These are phyloP conservation scores for Ploceus nigricollis DNA, from an alignment of 2,113 vertebrate genomes.

Conservation along the genomic window DNA sequence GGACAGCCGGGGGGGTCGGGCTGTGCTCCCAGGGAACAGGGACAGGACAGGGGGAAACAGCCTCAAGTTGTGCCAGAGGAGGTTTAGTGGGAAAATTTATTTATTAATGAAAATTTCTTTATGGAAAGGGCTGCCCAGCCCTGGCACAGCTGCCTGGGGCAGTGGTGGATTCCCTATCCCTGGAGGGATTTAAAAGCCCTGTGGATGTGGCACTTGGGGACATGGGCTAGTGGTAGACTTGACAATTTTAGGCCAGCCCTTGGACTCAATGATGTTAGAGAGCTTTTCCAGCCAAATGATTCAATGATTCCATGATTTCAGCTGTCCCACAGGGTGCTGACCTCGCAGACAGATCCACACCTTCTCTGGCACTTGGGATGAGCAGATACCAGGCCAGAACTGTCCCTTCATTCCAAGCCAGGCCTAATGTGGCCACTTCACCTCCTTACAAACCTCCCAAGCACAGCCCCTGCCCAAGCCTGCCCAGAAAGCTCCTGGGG, in stretches of 20 bases:
- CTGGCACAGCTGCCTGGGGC: not conserved
- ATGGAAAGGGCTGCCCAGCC: not conserved
- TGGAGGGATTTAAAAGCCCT: not conserved
- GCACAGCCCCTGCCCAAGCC: not conserved
- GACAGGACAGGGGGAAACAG: accelerated
- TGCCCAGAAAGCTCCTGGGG: not conserved
- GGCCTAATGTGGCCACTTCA: not conserved
- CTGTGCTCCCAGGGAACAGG: not conserved
- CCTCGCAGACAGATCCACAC: not conserved
- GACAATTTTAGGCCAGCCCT: not conserved
- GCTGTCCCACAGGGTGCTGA: accelerated
- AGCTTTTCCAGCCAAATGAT: not conserved
- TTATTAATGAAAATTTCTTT: not conserved
- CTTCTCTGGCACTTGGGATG: not conserved
- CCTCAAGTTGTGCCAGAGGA: accelerated
- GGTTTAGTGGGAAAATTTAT: not conserved
- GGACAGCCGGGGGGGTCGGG: accelerated
- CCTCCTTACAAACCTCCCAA: not conserved
- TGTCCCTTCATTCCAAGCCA: not conserved
- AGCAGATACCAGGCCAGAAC: not conserved
- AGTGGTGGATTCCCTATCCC: not conserved
- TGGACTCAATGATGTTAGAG: too few species aligned
- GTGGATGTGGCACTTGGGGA: not conserved
- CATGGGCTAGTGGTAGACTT: not conserved
- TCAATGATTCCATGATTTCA: accelerated